Conservation (phyloP, 2,113 vertebrate genomes). For the Vulpes vulpes region DNA sequence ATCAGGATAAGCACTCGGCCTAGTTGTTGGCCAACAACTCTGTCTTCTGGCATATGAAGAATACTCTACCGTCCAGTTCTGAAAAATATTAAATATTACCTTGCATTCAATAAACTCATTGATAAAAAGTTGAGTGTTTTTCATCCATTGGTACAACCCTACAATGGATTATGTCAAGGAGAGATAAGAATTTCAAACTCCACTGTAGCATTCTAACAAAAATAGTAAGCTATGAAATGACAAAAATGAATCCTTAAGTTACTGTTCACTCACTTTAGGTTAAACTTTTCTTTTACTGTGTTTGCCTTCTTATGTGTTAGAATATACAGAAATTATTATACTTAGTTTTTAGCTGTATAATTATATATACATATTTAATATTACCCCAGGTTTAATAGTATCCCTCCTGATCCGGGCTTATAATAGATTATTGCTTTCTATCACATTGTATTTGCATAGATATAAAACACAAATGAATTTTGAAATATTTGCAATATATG, state of each 20-base stretch:
- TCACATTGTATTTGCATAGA: not conserved
- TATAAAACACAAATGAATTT: not conserved
- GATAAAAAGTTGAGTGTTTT: not conserved
- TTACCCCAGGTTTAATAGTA: not conserved
- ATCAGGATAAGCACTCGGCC: not conserved
- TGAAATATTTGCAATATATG: not conserved
- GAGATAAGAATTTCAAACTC: not conserved
- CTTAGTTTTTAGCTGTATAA: not conserved
- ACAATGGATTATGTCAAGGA: not conserved
- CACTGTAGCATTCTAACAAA: not conserved
- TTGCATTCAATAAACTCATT: not conserved
- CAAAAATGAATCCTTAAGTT: not conserved
- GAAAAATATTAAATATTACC: not conserved
- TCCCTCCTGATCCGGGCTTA: not conserved
- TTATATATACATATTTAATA: not conserved
- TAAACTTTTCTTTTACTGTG: not conserved
- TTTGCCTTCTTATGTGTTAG: not conserved
- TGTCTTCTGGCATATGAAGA: not conserved
- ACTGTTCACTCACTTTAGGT: not conserved
- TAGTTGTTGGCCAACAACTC: not conserved
- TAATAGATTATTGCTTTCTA: not conserved
- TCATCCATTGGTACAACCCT: not conserved
- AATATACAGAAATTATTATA: not conserved
- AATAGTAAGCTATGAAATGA: not conserved
- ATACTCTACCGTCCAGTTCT: not conserved